phyloP scores from a whole-genome alignment of 2,888 invertebrate genomes.

The Steinernema carpocapsae region DNA sequence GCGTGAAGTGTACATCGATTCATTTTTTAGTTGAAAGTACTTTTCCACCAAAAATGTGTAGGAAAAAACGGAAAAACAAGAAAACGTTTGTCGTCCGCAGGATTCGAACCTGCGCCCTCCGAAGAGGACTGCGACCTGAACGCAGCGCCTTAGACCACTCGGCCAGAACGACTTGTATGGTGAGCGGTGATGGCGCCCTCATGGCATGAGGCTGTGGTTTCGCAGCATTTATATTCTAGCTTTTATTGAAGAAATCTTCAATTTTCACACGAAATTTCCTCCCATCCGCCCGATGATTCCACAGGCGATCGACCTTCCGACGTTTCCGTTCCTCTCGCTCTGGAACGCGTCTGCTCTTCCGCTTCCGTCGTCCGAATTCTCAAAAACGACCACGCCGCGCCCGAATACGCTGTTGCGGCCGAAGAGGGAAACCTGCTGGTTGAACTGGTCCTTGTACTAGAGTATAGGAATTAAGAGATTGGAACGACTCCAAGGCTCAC shows the following conservation, averaged over 20 bases:
- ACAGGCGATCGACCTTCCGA: conserved; percentile 38
- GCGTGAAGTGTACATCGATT: conserved; percentile 38
- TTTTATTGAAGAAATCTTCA: conserved; percentile 8
- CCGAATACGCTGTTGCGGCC: conserved; percentile 41
- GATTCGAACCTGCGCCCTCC: conserved; percentile 63
- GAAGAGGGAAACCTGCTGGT: conserved; percentile 43
- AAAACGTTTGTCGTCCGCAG: conserved; percentile 47
- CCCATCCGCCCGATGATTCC: conserved; percentile 39
- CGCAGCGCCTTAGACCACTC: conserved; percentile 86
- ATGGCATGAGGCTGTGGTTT: neutral
- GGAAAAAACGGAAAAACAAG: no score
- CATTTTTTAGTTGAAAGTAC: neutral
- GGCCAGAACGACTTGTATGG: conserved; percentile 55
- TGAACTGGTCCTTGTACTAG: neutral
- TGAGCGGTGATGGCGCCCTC: conserved; percentile 18
- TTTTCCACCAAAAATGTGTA: neutral
- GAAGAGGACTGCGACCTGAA: conserved; percentile 78
- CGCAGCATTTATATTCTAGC: neutral
- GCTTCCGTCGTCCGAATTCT: conserved; percentile 38
- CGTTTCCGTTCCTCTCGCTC: conserved; percentile 36
- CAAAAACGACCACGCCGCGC: conserved; percentile 40
- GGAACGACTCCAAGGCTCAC: neutral
- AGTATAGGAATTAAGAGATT: neutral
- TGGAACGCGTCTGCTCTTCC: conserved; percentile 33
- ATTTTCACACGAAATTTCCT: conserved; percentile 32